phyloP scores from a whole-genome alignment of 2,113 vertebrate species.

The Bos taurus region ARS-UCD2.0 NC_037333.1:48321001-48321500 shows the following conservation, averaged over 20 bases:
- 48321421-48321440: neutral
- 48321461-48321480: neutral
- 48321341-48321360: neutral
- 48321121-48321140: neutral
- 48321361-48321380: neutral
- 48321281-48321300: neutral
- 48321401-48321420: neutral
- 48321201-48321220: neutral
- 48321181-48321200: neutral
- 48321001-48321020: neutral
- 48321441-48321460: neutral
- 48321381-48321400: neutral
- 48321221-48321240: neutral
- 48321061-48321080: neutral
- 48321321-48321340: neutral
- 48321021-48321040: neutral
- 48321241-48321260: neutral
- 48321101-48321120: neutral
- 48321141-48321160: neutral
- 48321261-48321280: neutral
- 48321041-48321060: neutral
- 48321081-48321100: neutral
- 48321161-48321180: neutral
- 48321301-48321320: neutral
- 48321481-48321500: neutral